Evolutionary conservation across 1,140 invertebrate species (phyloP), one percentile per base, ranked within the genome.

Genomic region (Bombus confusus): DNA sequence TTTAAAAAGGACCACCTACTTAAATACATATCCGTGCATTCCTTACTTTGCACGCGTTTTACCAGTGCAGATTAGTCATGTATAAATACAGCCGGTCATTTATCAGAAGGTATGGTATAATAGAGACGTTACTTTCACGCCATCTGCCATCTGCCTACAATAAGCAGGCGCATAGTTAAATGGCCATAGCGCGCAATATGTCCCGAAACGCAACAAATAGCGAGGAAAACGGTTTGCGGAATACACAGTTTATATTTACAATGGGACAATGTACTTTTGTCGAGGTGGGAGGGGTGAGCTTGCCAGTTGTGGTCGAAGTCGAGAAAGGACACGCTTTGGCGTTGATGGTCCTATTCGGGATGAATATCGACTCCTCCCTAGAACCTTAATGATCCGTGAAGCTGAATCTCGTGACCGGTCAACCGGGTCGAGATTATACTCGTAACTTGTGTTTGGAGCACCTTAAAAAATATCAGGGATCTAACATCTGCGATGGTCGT

Each of bases 51-150:
- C 13, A 10, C 41, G n/a, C 59, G 74, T n/a, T 31, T 86, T 59
- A 79, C 79, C 43, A 68, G 76, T 82, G 83, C 34, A 66, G 57
- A 93, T 93, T 93, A 93, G 91, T 86, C 83, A 73, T 80, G 84
- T 90, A 68, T 88, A 90, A 93, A 90, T 91, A 89, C 83, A 89
- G 87, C 85, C 89, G 47, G 85, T 80, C 88, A 93, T 94, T 94
- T 93, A 93, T 94, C 90, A 92, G 15, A 8, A 87, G n/a, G 81
- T 76, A 41, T 52, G 6, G 47, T 59, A 91, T 93, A 93, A 93
- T 93, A 90, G 91, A 93, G 91, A 93, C 86, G 92, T 92, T 93
- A 92, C 92, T 91, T 92, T 92, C 88, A 74, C 90, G 88, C 92
- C 92, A 94, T 94, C 90, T 93, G 93, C 90, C 88, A 86, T 88